Percentiles rank a stretch among this genome's conserved stretches.
These are phyloP conservation scores for Cerceris rybyensis DNA, from an alignment of 2,888 invertebrate species.

Conservation along the genomic window DNA sequence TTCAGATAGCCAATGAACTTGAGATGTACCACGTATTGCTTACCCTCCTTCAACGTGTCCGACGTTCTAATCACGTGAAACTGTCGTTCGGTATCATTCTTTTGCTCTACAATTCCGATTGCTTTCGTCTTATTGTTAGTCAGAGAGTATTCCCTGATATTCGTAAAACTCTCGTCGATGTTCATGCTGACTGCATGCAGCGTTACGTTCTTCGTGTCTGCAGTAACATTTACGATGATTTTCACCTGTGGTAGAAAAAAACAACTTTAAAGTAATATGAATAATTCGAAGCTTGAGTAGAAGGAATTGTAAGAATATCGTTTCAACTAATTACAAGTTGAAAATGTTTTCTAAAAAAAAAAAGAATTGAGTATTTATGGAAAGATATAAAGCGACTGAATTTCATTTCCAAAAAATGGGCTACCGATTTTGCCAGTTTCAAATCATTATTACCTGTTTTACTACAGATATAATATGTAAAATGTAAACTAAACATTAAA, in stretches of 20 bases:
- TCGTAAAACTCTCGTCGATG: constrained; percentile 85
- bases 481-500: too few species aligned
- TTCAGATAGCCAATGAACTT: constrained; percentile 88
- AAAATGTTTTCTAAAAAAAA: too few species aligned
- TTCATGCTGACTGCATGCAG: constrained; percentile 89
- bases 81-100: constrained; percentile 85
- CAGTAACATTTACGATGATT: constrained; percentile 85
- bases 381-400: too few species aligned
- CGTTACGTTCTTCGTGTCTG: constrained; percentile 87
- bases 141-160: constrained; percentile 79
- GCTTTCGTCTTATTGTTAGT: constrained; percentile 56
- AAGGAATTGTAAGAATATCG: not conserved
- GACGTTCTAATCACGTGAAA: constrained; percentile 87
- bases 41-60: constrained; percentile 84
- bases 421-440: too few species aligned
- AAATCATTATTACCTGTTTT: too few species aligned
- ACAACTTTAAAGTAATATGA: not conserved
- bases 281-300: too few species aligned
- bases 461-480: too few species aligned
- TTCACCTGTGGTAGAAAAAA: constrained; percentile 81
- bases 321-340: too few species aligned
- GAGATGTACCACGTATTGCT: constrained; percentile 87
- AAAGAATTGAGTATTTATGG: too few species aligned
- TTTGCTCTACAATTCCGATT: constrained; percentile 80
- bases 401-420: too few species aligned